Conservation (phyloP, 2,888 invertebrate species). For the Gymnocheta viridis region DNA sequence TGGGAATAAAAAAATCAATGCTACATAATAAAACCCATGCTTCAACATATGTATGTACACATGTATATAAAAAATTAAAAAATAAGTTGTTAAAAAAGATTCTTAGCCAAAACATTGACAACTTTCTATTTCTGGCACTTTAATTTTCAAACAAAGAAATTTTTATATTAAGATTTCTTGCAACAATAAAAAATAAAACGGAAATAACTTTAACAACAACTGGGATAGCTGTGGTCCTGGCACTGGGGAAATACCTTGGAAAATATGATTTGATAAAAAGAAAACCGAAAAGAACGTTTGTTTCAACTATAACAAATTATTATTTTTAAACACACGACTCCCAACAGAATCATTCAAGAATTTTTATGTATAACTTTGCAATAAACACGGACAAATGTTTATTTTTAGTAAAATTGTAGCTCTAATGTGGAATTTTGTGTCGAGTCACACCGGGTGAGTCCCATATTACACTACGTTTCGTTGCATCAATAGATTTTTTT, state of each 20-base stretch:
- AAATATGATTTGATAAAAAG: conserved; percentile 25
- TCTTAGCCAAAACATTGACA: background rate
- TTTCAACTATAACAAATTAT: conserved; percentile 56
- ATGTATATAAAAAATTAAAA: background rate
- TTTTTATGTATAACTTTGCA: conserved; percentile 63
- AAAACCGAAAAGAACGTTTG: conserved; percentile 26
- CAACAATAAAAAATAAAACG: background rate
- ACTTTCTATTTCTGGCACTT: background rate
- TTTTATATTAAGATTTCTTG: background rate
- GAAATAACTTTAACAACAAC: background rate
- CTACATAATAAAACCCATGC: conserved; percentile 37
- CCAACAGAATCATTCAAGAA: conserved; percentile 54
- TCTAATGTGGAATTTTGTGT: background rate
- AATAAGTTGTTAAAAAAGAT: background rate
- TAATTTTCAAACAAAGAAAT: conserved; percentile 43
- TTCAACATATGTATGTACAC: conserved; percentile 17
- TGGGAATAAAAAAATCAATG: conserved; percentile 55
- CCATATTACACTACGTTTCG: background rate
- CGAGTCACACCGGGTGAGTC: conserved; percentile 22
- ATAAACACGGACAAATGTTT: conserved; percentile 65
- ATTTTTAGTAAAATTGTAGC: conserved; percentile 57
- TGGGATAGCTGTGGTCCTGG: background rate
- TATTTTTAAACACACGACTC: conserved; percentile 36
- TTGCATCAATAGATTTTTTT: background rate
- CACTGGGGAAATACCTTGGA: conserved; percentile 22